Evolutionary conservation across 2,888 invertebrate genomes (phyloP).

Genomic region (Sminthurinus aureus): DNA sequence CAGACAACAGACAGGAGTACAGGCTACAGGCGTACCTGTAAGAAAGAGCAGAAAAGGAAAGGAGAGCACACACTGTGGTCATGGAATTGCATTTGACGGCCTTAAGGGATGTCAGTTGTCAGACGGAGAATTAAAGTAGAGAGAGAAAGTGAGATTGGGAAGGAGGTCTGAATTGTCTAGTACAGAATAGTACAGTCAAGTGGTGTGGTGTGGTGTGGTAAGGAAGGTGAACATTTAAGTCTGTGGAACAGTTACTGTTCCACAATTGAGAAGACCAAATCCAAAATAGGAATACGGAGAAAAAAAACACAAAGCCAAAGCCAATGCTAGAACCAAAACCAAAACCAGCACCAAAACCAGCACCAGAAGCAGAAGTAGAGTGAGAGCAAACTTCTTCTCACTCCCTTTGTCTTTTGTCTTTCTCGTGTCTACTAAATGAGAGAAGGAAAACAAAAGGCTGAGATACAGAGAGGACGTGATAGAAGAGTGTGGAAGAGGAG

Average conservation of each 20-base stretch:
- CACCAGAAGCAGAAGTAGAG: background rate
- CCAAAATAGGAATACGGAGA: no score
- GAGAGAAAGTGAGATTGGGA: background rate
- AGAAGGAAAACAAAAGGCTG: background rate
- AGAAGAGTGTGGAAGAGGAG: background rate
- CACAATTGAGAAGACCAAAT: background rate
- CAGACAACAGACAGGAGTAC: no score
- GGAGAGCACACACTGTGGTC: no score
- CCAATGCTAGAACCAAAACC: background rate
- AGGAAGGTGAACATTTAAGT: background rate
- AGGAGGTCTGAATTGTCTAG: background rate
- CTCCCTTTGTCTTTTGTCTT: background rate
- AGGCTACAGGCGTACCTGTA: no score
- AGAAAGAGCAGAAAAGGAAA: no score
- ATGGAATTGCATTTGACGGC: no score
- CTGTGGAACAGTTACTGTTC: background rate
- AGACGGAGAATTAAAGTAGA: background rate
- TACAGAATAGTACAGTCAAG: no score
- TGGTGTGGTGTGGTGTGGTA: background rate
- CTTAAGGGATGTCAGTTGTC: background rate
- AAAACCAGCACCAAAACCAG: background rate
- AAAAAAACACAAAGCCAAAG: background rate
- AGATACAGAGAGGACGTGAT: background rate
- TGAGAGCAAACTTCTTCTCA: background rate
- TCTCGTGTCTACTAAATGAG: background rate